Evolutionary conservation across 2,888 invertebrate genomes (phyloP), one percentile per base, ranked within the genome.

Genomic region (Pharmacophagus antenor): DNA sequence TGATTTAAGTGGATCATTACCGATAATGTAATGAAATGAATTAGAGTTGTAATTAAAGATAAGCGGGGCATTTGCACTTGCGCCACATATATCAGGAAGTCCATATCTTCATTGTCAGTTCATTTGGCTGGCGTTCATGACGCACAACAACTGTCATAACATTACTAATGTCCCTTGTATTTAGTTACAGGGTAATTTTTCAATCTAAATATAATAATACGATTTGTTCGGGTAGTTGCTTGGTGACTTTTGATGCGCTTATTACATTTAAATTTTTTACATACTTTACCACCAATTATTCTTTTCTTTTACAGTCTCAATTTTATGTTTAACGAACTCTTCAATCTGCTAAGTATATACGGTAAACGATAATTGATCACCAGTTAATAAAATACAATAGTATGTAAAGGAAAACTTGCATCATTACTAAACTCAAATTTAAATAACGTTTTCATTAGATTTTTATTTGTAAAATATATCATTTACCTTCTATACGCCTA

Each of bases 71-170:
- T 65, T 59, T 65, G 73, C 85, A 87, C 77, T 82, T 83, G 87
- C 65, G 80, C 72, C 60, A 67, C 74, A 85, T 84, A 74, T 73
- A 69, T 87, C 84, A 85, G 83, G 80, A 84, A 84, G 76, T 80
- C 79, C 77, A 79, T 73, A 67, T 65, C 67, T 73, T 75, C 75
- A 77, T 78, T 77, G 80, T 79, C 80, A 75, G 77, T 67, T 67
- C 77, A 80, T 80, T 87, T 88, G 86, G 86, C 87, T 70, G 75
- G 68, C 72, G 68, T 68, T 70, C 71, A 67, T 80, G 76, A 79
- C 74, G 68, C 69, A 76, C 67, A 67, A 72, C 82, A 84, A 75
- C 78, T 84, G 79, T 85, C 83, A 83, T 83, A 86, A 82, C 79
- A 70, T 65, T 64, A 73, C 73, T 76, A 78, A 81, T 80, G 72